Base-by-base conservation (phyloP, 2,113 vertebrate species). In the Alouatta palliata region DNA sequence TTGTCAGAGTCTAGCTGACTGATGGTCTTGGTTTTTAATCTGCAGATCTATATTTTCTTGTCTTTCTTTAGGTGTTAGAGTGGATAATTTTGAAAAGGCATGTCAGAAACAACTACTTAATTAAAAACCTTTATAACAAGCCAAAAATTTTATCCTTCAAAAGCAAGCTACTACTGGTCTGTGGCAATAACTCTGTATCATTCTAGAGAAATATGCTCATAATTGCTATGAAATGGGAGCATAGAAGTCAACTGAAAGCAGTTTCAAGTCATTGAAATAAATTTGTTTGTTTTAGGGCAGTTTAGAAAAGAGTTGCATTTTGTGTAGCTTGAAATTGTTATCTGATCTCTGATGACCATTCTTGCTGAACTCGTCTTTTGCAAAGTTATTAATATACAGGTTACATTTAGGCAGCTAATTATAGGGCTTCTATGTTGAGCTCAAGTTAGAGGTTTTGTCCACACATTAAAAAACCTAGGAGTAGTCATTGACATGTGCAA, bases 181-280 rank as follows among this genome's bases (percentile, higher is more conserved):
- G 13, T 25, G 13, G 54, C 73, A 70, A 8, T 83, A 54, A 68
- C 25, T 35, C 16, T 54, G 20, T 17, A 32, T 49, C 76, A 49
- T 56, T 90, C 16, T 45, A 85, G 17, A 45, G 64, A 93, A 92
- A 91, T 64, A 45, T 0, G 13, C 6, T 87, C 91, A 90, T 94
- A 88, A 90, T 88, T 84, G 75, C 84, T 76, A 40, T 47, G 76
- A 85, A 91, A 94, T 68, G 17, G 70, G 40, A 90, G 9, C 37
- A 84, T 95, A 32, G 77, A 95, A 90, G 43, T 94, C 76, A 71
- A 54, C 27, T 45, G 17, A 85, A 94, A 73, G 23, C 90, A n/a
- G 11, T 88, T 81, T 94, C 40, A 71, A 32, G 45, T 54, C 76
- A 93, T 81, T 88, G 49, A 92, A 93, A 87, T 92, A 56, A 68